Base-by-base conservation (phyloP, 2,797 vertebrate species). In the Pseudochromis fuscus region DNA sequence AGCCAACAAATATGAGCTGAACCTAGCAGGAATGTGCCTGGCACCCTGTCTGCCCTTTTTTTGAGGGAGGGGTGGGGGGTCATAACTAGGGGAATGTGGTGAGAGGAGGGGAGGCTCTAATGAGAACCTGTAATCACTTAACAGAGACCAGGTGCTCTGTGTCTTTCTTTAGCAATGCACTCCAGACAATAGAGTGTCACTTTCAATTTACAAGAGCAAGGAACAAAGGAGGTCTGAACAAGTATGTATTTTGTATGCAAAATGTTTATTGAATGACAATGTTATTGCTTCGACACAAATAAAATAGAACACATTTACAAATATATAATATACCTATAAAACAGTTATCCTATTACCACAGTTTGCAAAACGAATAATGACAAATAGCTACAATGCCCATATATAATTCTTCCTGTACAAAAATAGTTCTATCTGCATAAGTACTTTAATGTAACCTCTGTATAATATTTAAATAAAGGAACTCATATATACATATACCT, bases 381-480 rank as follows among this genome's bases (percentile, higher is more conserved):
- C 92, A 88, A 88, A 85, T 88, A 90, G 86, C 86, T 93, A 94
- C 86, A 95, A 95, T 95, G 94, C 94, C 93, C 94, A 91, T 92
- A 93, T 89, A 90, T 89, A 87, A 87, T 85, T 92, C 88, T 89
- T 94, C 88, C 92, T 93, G 90, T 95, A 95, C 92, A 94, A 95
- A 95, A 95, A 95, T 95, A 95, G 85, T 77, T 91, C 87, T 85
- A 89, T 94, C 92, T 94, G 91, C 87, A 90, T 90, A 91, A 90
- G 92, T 93, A 93, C 82, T 92, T 91, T 86, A 86, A 89, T 92
- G 90, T 91, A 89, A 93, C 82, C 52, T 89, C 79, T 92, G 93
- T 93, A 93, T 92, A 92, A 93, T 88, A 92, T 92, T 94, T 95
- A 94, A 95, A 95, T 94, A 94, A 92, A 84, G 75, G 63, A 89